A percentile compares a stretch with the other conserved stretches of the same genome.
These are phyloP conservation scores for Leucania comma DNA, from an alignment of 2,888 invertebrate species.

Conservation along the genomic window DNA sequence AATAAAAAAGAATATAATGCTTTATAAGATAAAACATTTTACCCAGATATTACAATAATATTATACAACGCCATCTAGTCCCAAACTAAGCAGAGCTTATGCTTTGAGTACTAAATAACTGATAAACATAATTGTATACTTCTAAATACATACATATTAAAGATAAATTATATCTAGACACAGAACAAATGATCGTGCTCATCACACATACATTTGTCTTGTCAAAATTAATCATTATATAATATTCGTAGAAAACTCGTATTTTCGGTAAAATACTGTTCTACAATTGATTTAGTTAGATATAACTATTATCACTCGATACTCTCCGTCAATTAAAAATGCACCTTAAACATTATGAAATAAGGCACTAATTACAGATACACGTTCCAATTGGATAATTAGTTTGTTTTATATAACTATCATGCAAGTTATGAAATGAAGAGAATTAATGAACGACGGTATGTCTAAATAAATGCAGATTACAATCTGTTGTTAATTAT, in stretches of 20 bases:
- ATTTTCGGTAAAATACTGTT: conserved; percentile 43
- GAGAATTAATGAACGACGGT: conserved; percentile 16
- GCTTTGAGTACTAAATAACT: too few species aligned
- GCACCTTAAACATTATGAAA: conserved; percentile 9
- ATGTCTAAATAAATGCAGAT: conserved; percentile 32
- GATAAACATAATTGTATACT: too few species aligned
- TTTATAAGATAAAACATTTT: background rate
- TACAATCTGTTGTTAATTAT: conserved; percentile 1
- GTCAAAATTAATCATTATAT: background rate
- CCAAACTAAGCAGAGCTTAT: too few species aligned
- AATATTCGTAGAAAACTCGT: conserved; percentile 21
- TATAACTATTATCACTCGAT: conserved; percentile 33
- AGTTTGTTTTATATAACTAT: conserved; percentile 20
- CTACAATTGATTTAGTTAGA: background rate
- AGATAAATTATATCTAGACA: too few species aligned
- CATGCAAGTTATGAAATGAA: conserved; percentile 37
- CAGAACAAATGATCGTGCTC: too few species aligned
- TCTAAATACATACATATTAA: too few species aligned
- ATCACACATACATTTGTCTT: too few species aligned
- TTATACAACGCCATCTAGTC: too few species aligned
- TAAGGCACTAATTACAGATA: conserved; percentile 29
- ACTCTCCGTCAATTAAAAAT: conserved; percentile 9
- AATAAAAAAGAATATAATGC: too few species aligned
- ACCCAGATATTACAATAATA: background rate
- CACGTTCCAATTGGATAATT: conserved; percentile 3